These are phyloP conservation scores for Crax fasciolata DNA, from an alignment of 2,797 vertebrate genomes.

Conservation along the genomic window DNA sequence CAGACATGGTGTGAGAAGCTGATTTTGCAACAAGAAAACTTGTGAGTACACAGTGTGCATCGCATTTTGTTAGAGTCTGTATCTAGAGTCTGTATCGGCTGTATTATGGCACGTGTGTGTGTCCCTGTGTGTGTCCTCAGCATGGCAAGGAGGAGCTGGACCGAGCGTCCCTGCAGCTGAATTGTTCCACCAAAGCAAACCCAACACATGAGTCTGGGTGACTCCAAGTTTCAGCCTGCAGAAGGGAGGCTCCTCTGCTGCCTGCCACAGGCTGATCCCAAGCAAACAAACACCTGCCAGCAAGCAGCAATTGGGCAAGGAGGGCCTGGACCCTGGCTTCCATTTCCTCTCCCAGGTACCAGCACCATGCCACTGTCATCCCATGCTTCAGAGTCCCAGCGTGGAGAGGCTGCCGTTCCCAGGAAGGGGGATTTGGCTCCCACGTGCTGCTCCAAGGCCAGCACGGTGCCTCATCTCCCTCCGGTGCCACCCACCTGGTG, in stretches of 20 bases:
- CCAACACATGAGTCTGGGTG: fast-evolving
- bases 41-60: fast-evolving
- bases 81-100: too few relatives aligned
- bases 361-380: not conserved
- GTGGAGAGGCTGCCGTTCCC: not conserved
- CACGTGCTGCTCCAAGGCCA: not conserved
- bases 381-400: fast-evolving
- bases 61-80: not conserved
- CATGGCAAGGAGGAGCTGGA: not conserved
- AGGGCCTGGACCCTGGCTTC: not conserved
- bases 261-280: not conserved
- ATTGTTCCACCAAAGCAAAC: not conserved
- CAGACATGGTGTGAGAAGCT: not conserved
- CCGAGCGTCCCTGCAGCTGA: not conserved
- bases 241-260: not conserved
- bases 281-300: not conserved
- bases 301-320: not conserved
- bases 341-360: not conserved
- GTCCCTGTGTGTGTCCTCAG: not conserved
- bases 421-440: not conserved
- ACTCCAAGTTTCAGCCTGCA: not conserved
- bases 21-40: not conserved
- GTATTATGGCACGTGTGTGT: too few relatives aligned
- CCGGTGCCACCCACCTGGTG: not conserved
- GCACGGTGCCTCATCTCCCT: not conserved